Conservation (phyloP, 2,888 invertebrate genomes). For the Ormyrus rosae region DNA sequence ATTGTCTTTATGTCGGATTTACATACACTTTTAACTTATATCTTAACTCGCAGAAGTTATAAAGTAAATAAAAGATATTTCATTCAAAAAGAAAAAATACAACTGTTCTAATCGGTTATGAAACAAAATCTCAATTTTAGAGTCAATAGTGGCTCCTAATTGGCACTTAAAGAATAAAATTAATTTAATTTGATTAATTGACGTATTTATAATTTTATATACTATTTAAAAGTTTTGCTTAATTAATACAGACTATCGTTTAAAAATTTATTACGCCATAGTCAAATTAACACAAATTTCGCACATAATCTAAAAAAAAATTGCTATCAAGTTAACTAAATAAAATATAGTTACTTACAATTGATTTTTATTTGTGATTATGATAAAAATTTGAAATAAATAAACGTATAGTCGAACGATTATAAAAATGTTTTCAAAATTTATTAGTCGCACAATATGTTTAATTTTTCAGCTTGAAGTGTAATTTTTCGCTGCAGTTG, state of each 20-base stretch:
- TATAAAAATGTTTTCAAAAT: slow-evolving; percentile 62
- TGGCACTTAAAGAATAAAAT: slow-evolving; percentile 55
- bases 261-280: slow-evolving; percentile 36
- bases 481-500: slow-evolving; percentile 35
- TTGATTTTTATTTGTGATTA: slow-evolving; percentile 25
- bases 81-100: slow-evolving; percentile 40
- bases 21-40: slow-evolving; percentile 50
- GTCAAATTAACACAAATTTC: slow-evolving; percentile 32
- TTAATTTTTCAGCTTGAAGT: slow-evolving; percentile 54
- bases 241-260: slow-evolving; percentile 20
- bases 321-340: slow-evolving; percentile 44
- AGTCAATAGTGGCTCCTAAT: slow-evolving; percentile 44
- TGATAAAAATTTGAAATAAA: slow-evolving; percentile 49
- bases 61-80: slow-evolving; percentile 43
- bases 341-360: slow-evolving; percentile 43
- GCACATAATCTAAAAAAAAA: slow-evolving; percentile 28
- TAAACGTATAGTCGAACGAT: slow-evolving; percentile 46
- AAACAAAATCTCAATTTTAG: slow-evolving; percentile 45
- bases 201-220: slow-evolving; percentile 34
- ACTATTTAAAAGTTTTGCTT: slow-evolving; percentile 17
- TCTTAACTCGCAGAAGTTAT: slow-evolving; percentile 53
- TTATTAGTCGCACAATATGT: slow-evolving; percentile 62
- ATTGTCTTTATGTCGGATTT: slow-evolving; percentile 44
- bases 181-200: slow-evolving; percentile 55
- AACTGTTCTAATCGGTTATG: slow-evolving; percentile 39